Percentiles rank a stretch among this genome's conserved stretches.
These are phyloP conservation scores for Lacanobia oleracea DNA, from an alignment of 2,888 invertebrate species.

Conservation along the genomic window DNA sequence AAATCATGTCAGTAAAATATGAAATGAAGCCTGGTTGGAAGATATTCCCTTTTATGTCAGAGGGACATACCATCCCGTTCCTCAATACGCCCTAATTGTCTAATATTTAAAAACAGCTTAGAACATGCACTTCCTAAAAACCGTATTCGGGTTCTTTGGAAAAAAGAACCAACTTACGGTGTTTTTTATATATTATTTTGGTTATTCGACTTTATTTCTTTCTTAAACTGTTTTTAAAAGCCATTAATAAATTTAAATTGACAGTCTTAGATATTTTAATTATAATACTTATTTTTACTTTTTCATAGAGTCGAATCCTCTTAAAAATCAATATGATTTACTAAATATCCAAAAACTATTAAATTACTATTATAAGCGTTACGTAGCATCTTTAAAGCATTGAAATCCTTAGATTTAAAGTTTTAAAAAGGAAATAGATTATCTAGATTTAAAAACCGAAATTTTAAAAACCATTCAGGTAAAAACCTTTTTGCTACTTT, in stretches of 20 bases:
- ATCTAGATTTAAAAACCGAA: slow-evolving; percentile 38
- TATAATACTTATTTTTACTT: neutral
- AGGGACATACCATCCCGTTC: neutral
- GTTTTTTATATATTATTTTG: no score
- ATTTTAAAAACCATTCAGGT: slow-evolving; percentile 20
- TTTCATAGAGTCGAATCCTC: slow-evolving; percentile 29
- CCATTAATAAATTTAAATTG: neutral
- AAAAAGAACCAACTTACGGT: neutral
- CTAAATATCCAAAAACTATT: slow-evolving; percentile 39
- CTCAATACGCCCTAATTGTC: neutral
- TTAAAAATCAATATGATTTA: slow-evolving; percentile 41
- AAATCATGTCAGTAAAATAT: no score
- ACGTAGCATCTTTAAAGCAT: slow-evolving; percentile 58
- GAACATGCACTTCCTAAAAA: neutral
- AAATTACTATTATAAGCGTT: slow-evolving; percentile 61
- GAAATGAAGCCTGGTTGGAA: neutral
- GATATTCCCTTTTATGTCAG: neutral
- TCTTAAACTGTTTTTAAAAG: no score
- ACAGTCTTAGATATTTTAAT: neutral
- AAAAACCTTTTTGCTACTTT: slow-evolving; percentile 36
- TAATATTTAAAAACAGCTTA: neutral
- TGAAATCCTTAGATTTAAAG: slow-evolving; percentile 55
- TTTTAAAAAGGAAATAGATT: slow-evolving; percentile 50
- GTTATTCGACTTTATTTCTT: no score
- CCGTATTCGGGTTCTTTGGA: neutral